Percentiles rank a stretch among this genome's conserved stretches.
Conservation (phyloP, 2,113 vertebrate species). For the Telmatochromis sp. region DNA sequence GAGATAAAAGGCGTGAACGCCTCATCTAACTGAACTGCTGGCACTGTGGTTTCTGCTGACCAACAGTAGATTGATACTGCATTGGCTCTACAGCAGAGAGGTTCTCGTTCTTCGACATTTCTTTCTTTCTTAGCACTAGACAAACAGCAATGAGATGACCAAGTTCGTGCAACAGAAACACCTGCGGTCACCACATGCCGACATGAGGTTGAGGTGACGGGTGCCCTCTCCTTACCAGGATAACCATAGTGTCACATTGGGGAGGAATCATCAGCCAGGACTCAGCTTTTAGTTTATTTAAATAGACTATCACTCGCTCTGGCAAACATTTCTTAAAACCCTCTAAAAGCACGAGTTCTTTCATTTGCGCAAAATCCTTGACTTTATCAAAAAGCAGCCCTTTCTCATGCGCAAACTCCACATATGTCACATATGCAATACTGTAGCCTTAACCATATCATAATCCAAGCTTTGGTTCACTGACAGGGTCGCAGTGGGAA, state of each 20-base stretch:
- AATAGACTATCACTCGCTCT: background rate
- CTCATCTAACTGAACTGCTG: background rate
- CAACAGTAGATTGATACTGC: background rate
- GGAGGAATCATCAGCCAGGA: background rate
- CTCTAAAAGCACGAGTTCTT: background rate
- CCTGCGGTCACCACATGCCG: background rate
- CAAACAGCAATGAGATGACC: background rate
- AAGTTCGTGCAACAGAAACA: background rate
- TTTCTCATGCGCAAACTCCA: background rate
- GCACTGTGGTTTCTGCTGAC: background rate
- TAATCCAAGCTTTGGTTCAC: background rate
- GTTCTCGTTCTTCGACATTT: rapidly evolving
- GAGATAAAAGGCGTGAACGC: background rate
- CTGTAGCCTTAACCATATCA: background rate
- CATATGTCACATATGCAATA: background rate
- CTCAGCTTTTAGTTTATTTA: background rate
- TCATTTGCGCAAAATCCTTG: background rate
- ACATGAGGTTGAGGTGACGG: background rate
- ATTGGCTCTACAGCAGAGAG: background rate
- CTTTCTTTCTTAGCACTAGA: background rate
- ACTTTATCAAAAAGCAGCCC: background rate
- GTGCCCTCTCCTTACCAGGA: background rate
- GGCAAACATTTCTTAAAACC: background rate
- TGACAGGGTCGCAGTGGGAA: background rate
- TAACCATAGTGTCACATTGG: background rate